A percentile compares a stretch with the other conserved stretches of the same genome.
Evolutionary conservation across 2,113 vertebrate genomes (phyloP).

Genomic region (Dipodomys stephensi): DNA sequence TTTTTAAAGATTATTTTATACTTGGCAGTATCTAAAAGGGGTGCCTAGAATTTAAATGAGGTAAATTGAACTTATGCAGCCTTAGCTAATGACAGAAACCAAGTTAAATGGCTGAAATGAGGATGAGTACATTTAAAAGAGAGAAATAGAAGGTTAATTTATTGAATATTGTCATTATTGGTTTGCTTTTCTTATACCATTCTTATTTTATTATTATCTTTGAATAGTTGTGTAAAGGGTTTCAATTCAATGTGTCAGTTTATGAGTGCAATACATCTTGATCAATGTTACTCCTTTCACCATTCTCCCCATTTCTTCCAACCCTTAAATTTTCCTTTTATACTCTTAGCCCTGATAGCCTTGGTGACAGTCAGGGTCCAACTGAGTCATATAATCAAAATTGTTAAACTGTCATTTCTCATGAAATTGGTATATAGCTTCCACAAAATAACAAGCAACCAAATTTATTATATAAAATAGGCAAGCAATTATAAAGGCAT

Average conservation of each 20-base stretch:
- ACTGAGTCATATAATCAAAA: neutral
- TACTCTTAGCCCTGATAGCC: too few relatives aligned
- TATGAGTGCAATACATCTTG: too few relatives aligned
- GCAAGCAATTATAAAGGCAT: too few relatives aligned
- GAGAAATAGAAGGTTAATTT: fast-evolving
- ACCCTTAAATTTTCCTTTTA: too few relatives aligned
- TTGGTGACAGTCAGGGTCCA: too few relatives aligned
- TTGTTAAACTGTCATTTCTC: neutral
- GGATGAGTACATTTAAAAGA: neutral
- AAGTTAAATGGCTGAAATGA: neutral
- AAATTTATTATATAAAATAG: neutral
- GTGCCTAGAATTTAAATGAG: constrained; percentile 34
- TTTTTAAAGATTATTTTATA: constrained; percentile 37
- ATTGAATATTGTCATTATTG: neutral
- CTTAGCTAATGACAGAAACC: neutral
- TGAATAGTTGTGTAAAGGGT: too few relatives aligned
- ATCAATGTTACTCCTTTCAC: too few relatives aligned
- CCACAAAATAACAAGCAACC: neutral
- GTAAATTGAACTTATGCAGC: neutral
- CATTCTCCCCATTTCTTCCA: too few relatives aligned
- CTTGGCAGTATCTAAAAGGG: constrained; percentile 12
- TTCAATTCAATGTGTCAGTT: too few relatives aligned
- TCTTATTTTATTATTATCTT: too few relatives aligned
- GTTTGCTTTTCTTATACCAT: too few relatives aligned
- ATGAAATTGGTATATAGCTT: neutral